Conservation (phyloP, 2,113 vertebrate genomes). For the Mus pahari region DNA sequence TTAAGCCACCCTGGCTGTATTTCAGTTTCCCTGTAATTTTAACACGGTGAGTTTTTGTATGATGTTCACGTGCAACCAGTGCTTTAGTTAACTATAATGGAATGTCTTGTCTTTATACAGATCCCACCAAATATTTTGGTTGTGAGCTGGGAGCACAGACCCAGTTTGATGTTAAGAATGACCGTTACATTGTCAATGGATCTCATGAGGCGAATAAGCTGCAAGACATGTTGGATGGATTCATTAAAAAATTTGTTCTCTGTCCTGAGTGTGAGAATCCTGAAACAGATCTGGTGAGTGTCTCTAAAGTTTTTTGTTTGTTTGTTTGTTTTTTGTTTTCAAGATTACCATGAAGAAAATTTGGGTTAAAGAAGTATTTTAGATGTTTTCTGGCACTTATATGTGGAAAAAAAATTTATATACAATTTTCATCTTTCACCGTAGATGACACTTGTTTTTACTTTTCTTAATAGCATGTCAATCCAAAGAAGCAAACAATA, state of each 20-base stretch:
- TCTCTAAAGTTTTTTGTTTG: accelerated
- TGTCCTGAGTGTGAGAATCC: slow-evolving; percentile 99
- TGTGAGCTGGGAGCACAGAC: slow-evolving; percentile 99
- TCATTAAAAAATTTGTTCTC: slow-evolving; percentile 99
- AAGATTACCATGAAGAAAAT: not conserved
- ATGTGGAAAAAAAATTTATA: not conserved
- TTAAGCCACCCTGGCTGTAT: not conserved
- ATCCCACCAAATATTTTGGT: slow-evolving; percentile 99
- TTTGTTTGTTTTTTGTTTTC: too few relatives aligned
- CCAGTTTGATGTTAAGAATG: slow-evolving; percentile 99
- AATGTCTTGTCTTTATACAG: slow-evolving; percentile 79
- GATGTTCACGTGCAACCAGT: not conserved
- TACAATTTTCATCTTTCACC: not conserved
- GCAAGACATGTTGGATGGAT: slow-evolving; percentile 99
- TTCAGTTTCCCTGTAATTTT: not conserved
- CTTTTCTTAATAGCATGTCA: slow-evolving; percentile 93
- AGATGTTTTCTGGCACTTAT: not conserved
- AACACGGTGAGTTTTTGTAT: not conserved
- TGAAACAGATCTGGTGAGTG: slow-evolving; percentile 97
- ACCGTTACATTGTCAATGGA: slow-evolving; percentile 99
- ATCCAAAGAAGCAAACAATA: slow-evolving; percentile 99
- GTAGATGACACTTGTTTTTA: not conserved
- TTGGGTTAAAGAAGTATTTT: not conserved
- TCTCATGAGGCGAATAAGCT: slow-evolving; percentile 99
- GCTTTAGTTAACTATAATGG: not conserved